phyloP scores from a whole-genome alignment of 2,113 vertebrate species.

The Pristiophorus japonicus region DNA sequence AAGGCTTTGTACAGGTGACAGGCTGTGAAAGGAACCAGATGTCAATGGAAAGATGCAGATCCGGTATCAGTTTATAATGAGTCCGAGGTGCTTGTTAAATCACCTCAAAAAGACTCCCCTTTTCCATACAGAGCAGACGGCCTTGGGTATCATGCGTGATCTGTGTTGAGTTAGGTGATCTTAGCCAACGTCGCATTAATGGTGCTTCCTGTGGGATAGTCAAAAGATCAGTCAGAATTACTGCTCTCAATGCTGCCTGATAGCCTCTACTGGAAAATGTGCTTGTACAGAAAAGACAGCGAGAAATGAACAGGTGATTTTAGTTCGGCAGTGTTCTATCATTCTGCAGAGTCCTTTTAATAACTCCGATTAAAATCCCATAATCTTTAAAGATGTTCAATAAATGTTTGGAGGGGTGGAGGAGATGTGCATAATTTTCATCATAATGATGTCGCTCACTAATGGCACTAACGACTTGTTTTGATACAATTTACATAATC shows the following conservation, averaged over 20 bases:
- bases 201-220: neutral
- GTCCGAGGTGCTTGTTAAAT: neutral
- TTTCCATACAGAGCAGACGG: neutral
- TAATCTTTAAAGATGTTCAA: neutral
- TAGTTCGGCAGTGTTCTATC: neutral
- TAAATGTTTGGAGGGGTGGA: neutral
- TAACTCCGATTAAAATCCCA: neutral
- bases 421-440: neutral
- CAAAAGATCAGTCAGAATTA: neutral
- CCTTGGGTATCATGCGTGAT: neutral
- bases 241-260: neutral
- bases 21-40: neutral
- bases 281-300: too few species aligned
- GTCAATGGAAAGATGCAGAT: neutral
- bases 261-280: too few species aligned
- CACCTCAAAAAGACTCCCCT: neutral
- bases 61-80: neutral
- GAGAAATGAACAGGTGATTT: neutral
- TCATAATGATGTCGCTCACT: neutral
- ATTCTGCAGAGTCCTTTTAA: neutral
- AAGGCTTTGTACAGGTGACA: neutral
- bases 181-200: neutral
- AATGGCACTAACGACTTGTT: too few species aligned
- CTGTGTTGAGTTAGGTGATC: neutral
- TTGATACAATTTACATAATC: too few species aligned